Conservation (phyloP, 1,140 invertebrate species). For the Drosophila triauraria region DNA sequence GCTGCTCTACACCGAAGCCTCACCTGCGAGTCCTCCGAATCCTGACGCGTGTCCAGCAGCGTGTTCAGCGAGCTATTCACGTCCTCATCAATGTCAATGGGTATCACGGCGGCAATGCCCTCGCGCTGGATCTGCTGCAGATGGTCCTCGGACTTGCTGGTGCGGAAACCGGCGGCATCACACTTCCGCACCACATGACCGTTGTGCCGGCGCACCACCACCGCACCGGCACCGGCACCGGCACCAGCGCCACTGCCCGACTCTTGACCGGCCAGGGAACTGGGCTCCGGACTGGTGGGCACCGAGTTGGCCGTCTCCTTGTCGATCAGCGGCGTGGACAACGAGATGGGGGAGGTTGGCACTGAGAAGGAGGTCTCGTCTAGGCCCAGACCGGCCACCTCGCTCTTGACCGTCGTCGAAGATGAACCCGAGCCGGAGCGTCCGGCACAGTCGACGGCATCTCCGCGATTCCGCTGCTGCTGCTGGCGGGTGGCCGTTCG, state of each 20-base stretch:
- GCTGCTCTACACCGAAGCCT: constrained; percentile 14
- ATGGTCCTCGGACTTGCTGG: constrained; percentile 94
- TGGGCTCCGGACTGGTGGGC: constrained; percentile 91
- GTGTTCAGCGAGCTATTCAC: constrained; percentile 96
- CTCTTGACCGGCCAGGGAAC: constrained; percentile 85
- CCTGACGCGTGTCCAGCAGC: constrained; percentile 92
- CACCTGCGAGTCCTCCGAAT: constrained; percentile 87
- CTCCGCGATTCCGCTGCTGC: constrained; percentile 59
- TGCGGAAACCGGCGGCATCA: constrained; percentile 87
- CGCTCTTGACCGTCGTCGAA: constrained; percentile 79
- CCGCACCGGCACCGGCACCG: constrained; percentile 80
- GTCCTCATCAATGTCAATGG: constrained; percentile 96
- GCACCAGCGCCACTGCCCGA: constrained; percentile 75
- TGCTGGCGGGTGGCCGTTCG: constrained; percentile 59
- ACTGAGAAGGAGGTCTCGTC: constrained; percentile 84
- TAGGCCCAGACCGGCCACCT: constrained; percentile 53
- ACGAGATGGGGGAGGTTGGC: constrained; percentile 82
- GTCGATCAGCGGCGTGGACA: constrained; percentile 79
- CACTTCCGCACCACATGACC: constrained; percentile 79
- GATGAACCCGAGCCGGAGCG: constrained; percentile 68
- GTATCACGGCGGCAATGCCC: constrained; percentile 88
- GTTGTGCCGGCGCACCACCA: constrained; percentile 78
- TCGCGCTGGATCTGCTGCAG: constrained; percentile 88
- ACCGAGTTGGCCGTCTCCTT: constrained; percentile 88
- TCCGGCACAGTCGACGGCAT: constrained; percentile 68